Conservation (phyloP, 2,888 invertebrate species). For the Caenorhabditis japonica region DNA sequence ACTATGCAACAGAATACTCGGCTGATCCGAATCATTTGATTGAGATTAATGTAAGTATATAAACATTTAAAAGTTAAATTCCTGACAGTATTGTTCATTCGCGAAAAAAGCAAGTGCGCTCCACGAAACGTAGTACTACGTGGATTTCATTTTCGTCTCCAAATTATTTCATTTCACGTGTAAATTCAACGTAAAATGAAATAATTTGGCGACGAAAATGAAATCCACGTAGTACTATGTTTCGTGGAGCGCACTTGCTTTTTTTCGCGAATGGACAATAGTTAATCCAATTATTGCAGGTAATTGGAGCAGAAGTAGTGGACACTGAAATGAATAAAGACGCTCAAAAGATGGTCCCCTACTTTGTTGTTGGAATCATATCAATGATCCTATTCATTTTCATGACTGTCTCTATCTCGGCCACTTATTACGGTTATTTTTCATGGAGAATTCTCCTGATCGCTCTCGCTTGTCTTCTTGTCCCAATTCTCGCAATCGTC, state of each 20-base stretch:
- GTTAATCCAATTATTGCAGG: slow-evolving; percentile 59
- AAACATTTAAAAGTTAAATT: no score
- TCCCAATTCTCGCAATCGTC: slow-evolving; percentile 71
- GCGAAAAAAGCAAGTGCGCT: no score
- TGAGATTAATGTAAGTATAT: slow-evolving; percentile 60
- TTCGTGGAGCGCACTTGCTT: no score
- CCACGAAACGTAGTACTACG: no score
- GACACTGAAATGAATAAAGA: slow-evolving; percentile 77
- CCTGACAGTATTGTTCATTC: no score
- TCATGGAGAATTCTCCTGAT: slow-evolving; percentile 60
- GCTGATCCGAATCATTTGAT: slow-evolving; percentile 40
- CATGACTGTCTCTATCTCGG: slow-evolving; percentile 42
- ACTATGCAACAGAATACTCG: slow-evolving; percentile 56
- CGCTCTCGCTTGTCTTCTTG: slow-evolving; percentile 66
- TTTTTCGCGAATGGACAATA: no score
- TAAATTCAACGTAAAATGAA: no score
- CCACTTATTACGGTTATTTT: slow-evolving; percentile 59
- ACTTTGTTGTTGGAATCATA: slow-evolving; percentile 64
- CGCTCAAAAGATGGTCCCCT: slow-evolving; percentile 71
- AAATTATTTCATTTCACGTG: no score
- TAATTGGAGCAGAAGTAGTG: slow-evolving; percentile 75
- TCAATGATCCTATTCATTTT: slow-evolving; percentile 62
- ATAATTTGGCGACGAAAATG: no score
- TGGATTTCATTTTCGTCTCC: no score
- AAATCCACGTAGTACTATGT: no score